Conservation (phyloP, 1,140 invertebrate species). For the Drosophila punjabiensis region DNA sequence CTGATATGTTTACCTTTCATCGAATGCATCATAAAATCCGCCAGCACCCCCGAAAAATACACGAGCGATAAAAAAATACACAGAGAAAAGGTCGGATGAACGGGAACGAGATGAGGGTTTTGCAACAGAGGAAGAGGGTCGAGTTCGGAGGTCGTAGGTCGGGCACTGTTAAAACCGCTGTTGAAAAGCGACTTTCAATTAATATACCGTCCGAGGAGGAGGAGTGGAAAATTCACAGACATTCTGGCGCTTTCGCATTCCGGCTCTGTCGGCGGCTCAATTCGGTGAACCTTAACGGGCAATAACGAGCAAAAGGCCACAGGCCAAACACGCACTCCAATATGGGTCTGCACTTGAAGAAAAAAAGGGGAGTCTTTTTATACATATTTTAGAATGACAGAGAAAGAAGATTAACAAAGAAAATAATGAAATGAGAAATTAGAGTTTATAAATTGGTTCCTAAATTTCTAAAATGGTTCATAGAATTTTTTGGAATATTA, state of each 20-base stretch:
- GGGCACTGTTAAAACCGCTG: constrained; percentile 57
- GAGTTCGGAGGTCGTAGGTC: constrained; percentile 7
- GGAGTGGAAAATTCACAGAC: constrained; percentile 31
- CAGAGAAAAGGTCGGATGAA: not conserved
- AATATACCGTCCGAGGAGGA: constrained; percentile 41
- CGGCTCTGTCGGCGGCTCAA: constrained; percentile 45
- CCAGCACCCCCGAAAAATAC: constrained; percentile 22
- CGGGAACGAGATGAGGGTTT: constrained; percentile 4
- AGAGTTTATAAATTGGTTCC: too few species aligned
- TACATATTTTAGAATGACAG: not conserved
- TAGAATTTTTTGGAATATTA: too few species aligned
- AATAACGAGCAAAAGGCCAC: constrained; percentile 76
- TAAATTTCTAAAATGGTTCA: too few species aligned
- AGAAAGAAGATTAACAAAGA: too few species aligned
- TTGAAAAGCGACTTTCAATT: constrained; percentile 71
- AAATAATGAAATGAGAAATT: too few species aligned
- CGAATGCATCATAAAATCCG: constrained; percentile 44
- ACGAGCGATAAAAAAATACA: not conserved
- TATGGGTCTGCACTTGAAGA: not conserved
- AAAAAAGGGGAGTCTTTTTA: not conserved
- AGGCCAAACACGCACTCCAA: constrained; percentile 58
- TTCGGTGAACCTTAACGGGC: constrained; percentile 74
- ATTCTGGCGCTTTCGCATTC: constrained; percentile 41
- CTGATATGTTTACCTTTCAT: constrained; percentile 62
- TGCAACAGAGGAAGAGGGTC: not conserved